Conservation (phyloP, 2,797 vertebrate species). For the Lacerta viridis region DNA sequence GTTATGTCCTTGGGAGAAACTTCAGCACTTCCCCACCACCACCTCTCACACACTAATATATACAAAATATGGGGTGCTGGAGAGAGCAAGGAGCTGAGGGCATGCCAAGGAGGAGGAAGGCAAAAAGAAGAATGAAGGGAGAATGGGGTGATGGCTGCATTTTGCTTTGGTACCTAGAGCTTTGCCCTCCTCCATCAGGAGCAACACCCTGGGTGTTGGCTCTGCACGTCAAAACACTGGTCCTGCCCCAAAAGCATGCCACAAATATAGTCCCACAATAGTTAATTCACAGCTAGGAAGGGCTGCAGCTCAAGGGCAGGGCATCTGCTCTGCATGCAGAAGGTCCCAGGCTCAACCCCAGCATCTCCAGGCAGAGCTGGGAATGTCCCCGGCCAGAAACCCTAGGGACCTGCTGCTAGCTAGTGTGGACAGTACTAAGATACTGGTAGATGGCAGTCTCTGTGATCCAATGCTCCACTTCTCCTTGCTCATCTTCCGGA, state of each 20-base stretch:
- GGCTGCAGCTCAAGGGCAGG: no score
- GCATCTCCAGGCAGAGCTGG: no score
- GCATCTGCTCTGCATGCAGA: no score
- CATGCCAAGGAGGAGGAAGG: neutral
- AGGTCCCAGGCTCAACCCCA: no score
- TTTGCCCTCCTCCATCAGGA: no score
- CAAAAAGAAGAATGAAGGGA: neutral
- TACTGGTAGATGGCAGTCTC: no score
- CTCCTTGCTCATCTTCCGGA: neutral
- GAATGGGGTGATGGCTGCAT: no score
- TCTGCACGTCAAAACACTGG: neutral
- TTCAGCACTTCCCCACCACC: neutral
- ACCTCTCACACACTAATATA: neutral
- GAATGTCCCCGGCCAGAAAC: no score
- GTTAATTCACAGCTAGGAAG: neutral
- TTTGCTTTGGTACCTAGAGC: neutral
- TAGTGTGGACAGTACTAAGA: no score
- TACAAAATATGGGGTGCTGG: neutral
- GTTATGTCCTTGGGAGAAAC: conserved; percentile 28
- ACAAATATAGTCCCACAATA: neutral
- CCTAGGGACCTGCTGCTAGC: no score
- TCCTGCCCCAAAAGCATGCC: neutral
- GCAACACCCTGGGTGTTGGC: no score
- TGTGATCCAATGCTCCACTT: neutral
- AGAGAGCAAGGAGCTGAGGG: neutral